Conservation (phyloP, 2,888 invertebrate species). For the Cetonia aurata region DNA sequence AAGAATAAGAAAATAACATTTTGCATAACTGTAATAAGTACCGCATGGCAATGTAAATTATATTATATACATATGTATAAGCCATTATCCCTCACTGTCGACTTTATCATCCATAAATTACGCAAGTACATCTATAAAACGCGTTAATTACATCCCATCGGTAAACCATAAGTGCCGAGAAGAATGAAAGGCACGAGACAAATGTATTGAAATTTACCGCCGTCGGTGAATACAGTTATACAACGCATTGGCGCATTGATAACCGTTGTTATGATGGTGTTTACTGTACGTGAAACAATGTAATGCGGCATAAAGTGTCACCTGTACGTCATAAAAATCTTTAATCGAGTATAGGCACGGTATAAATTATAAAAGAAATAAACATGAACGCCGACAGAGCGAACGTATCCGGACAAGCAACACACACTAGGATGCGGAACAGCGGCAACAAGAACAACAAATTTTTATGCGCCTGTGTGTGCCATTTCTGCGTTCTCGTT, state of each 20-base stretch:
- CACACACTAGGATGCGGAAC: too few relatives aligned
- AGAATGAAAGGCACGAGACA: not conserved
- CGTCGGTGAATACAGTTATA: slow-evolving; percentile 24
- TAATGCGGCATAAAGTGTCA: slow-evolving; percentile 38
- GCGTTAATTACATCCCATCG: slow-evolving; percentile 14
- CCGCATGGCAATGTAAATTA: too few relatives aligned
- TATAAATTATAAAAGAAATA: slow-evolving; percentile 35
- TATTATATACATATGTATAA: too few relatives aligned
- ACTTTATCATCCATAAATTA: slow-evolving; percentile 21
- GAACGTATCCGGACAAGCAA: not conserved
- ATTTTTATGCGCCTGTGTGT: slow-evolving; percentile 17
- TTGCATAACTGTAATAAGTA: too few relatives aligned
- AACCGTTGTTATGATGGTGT: slow-evolving; percentile 19
- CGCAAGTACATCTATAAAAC: slow-evolving; percentile 8
- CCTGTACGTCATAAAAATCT: slow-evolving; percentile 38
- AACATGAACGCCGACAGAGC: slow-evolving; percentile 18
- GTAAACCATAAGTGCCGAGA: slow-evolving; percentile 13
- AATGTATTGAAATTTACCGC: slow-evolving; percentile 19
- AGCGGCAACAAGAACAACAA: not conserved
- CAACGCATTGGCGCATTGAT: slow-evolving; percentile 17
- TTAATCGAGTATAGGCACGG: slow-evolving; percentile 35
- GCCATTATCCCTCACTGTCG: slow-evolving; percentile 1
- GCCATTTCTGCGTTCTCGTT: not conserved
- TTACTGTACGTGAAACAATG: slow-evolving; percentile 37
- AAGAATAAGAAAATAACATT: too few relatives aligned